These are phyloP conservation scores for Xanthorhoe spadicearia DNA, from an alignment of 2,888 invertebrate species.

Conservation along the genomic window DNA sequence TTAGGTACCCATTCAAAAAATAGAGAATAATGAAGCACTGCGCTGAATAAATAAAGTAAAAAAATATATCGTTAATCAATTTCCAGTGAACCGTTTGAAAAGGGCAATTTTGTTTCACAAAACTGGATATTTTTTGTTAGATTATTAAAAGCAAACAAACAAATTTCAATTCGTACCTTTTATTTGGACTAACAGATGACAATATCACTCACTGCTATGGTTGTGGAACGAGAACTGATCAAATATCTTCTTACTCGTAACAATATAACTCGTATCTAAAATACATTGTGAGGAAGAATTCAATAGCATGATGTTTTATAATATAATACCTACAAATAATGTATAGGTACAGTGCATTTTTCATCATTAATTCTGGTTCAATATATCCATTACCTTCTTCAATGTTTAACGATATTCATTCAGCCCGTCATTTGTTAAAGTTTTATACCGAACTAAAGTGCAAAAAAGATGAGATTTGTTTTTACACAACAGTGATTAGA, in stretches of 20 bases:
- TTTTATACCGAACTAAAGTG: too few species aligned
- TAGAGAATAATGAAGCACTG: too few species aligned
- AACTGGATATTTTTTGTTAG: neutral
- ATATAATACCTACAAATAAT: neutral
- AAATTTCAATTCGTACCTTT: neutral
- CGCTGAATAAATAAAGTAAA: too few species aligned
- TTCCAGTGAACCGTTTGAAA: too few species aligned
- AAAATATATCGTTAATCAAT: too few species aligned
- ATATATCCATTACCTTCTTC: too few species aligned
- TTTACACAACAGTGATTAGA: too few species aligned
- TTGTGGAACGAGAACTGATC: neutral
- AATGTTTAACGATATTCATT: too few species aligned
- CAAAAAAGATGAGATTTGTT: too few species aligned
- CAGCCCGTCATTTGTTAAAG: too few species aligned
- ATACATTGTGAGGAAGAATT: neutral
- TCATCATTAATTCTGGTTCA: neutral
- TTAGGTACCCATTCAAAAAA: too few species aligned
- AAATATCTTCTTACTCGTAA: neutral
- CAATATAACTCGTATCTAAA: neutral
- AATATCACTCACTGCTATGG: neutral
- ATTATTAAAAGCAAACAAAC: neutral
- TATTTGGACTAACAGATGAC: neutral
- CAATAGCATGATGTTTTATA: neutral
- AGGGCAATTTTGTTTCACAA: too few species aligned
- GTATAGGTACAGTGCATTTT: neutral